Base-by-base conservation (phyloP, 2,888 invertebrate genomes). In the Trissolcus japonicus region DNA sequence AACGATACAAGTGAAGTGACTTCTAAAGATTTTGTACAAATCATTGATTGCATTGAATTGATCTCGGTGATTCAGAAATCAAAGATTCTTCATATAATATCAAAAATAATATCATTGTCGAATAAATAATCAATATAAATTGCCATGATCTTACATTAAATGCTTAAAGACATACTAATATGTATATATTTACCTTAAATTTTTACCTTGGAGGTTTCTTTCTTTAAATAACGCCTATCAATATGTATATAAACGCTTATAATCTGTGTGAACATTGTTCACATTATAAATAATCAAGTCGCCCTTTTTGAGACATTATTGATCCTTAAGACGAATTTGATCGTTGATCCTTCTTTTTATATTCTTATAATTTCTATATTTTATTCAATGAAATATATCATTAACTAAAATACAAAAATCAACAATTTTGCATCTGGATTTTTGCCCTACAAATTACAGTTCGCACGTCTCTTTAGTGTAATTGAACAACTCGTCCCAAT, bases 401-500 rank as follows among this genome's bases (percentile, higher is more conserved):
- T 46, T n/a, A 16, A 46, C 46, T 14, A n/a, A n/a, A 16, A 46
- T 46, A 46, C 46, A 46, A 14, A 16, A 46, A 14, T 9, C 9
- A 7, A 46, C 16, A 6, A 46, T 46, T 46, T 46, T 51, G 13
- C 21, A 51, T 51, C 7, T 17, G 7, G 0, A 51, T 17, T 51
- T 2, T 9, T 6, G 7, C 9, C 14, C 51, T 76, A 60, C 46
- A 61, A 60, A 17, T 88, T 82, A 88, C 63, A 88, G 84, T 80
- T 88, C 88, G 78, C 85, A 86, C 25, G 85, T 83, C 35, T 81
- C 76, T 68, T 77, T 68, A 53, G 76, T 76, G n/a, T 71, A 79
- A 55, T 41, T 67, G 41, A 80, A 76, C 25, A 92, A 85, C 82
- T 91, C 91, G 87, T 95, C 95, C 95, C 95, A 95, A 88, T 95